These are phyloP conservation scores for Melolontha melolontha DNA, from an alignment of 2,888 invertebrate species.

Conservation along the genomic window DNA sequence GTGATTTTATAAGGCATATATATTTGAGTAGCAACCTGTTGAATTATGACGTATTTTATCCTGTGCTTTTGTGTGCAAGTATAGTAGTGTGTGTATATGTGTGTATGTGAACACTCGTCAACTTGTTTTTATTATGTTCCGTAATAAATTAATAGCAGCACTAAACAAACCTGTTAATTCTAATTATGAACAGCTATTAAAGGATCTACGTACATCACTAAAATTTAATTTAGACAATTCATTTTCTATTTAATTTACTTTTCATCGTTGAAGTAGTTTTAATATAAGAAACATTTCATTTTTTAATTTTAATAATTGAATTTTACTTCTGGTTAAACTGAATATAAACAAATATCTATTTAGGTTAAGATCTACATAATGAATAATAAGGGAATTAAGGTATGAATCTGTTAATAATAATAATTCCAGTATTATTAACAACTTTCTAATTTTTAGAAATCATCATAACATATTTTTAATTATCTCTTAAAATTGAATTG, in stretches of 20 bases:
- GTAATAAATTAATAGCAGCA: slow-evolving; percentile 25
- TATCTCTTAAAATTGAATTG: no score
- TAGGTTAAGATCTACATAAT: no score
- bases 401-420: no score
- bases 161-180: slow-evolving; percentile 28
- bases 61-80: slow-evolving; percentile 33
- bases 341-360: no score
- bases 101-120: slow-evolving; percentile 29
- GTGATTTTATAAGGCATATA: slow-evolving; percentile 42
- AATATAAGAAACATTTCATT: no score
- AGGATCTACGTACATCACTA: slow-evolving; percentile 1
- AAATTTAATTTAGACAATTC: slow-evolving; percentile 2
- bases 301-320: no score
- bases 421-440: no score
- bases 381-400: no score
- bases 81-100: slow-evolving; percentile 8
- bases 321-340: no score
- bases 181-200: slow-evolving; percentile 20
- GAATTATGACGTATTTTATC: slow-evolving; percentile 43
- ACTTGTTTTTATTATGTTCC: slow-evolving; percentile 38
- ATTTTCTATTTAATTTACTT: neutral
- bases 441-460: no score
- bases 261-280: no score
- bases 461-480: no score
- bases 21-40: slow-evolving; percentile 41